These are phyloP conservation scores for Anarrhichthys ocellatus DNA, from an alignment of 2,113 vertebrate species.

Conservation along the genomic window DNA sequence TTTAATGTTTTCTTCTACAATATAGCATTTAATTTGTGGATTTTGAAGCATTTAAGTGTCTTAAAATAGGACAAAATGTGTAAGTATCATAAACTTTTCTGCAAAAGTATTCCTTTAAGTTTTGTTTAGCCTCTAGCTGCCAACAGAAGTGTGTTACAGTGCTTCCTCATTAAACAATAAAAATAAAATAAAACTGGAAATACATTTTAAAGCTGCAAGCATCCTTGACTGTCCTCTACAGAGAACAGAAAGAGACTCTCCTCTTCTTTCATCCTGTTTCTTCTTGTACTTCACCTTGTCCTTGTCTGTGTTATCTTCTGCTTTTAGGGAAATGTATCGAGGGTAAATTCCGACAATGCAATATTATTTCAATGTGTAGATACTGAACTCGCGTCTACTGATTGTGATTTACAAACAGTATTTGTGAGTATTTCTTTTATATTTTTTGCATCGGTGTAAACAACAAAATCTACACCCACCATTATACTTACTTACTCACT, in stretches of 20 bases:
- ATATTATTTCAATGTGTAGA: slow-evolving; percentile 11
- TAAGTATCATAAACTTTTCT: not conserved
- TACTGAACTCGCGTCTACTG: not conserved
- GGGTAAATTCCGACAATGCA: slow-evolving; percentile 1
- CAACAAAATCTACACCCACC: slow-evolving; percentile 28
- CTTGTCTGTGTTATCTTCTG: slow-evolving; percentile 37
- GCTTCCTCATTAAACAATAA: not conserved
- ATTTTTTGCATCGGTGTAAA: not conserved
- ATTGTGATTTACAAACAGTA: slow-evolving; percentile 3
- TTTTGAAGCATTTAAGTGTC: not conserved
- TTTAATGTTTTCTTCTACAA: not conserved
- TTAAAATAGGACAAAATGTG: not conserved
- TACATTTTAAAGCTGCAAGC: slow-evolving; percentile 43
- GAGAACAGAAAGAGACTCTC: slow-evolving; percentile 34
- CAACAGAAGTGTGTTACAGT: not conserved
- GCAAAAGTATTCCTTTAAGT: not conserved
- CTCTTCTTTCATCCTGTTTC: slow-evolving; percentile 17
- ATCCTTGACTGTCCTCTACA: slow-evolving; percentile 57
- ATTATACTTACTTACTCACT: slow-evolving; percentile 35
- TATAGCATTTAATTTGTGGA: not conserved
- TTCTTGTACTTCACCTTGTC: slow-evolving; percentile 49
- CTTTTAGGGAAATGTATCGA: slow-evolving; percentile 14
- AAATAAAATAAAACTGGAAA: slow-evolving; percentile 26
- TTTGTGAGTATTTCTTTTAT: not conserved
- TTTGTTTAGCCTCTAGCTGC: too few species aligned